Evolutionary conservation across 2,888 invertebrate genomes (phyloP).

Genomic region (Standfussiana lucernea): DNA sequence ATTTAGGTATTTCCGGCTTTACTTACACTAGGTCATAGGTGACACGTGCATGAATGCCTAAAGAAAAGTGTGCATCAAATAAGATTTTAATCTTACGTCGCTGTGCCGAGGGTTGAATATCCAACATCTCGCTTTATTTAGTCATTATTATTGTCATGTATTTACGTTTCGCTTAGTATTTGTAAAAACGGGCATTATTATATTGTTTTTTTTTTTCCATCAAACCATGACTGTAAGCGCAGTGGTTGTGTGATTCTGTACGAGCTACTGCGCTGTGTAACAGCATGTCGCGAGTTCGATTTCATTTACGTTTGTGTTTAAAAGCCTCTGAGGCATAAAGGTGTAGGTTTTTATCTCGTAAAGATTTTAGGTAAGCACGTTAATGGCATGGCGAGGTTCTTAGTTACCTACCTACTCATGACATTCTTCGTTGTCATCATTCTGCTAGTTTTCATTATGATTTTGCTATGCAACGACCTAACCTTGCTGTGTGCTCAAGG

Average conservation of each 20-base stretch:
- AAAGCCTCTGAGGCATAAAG: not conserved
- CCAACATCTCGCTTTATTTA: not conserved
- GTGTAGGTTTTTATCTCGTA: not conserved
- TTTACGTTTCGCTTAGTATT: not conserved
- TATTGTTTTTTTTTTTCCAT: not conserved
- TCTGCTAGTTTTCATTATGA: constrained; percentile 18
- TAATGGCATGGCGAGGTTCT: not conserved
- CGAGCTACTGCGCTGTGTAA: not conserved
- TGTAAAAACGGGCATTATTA: not conserved
- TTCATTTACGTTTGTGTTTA: not conserved
- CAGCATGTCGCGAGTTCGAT: not conserved
- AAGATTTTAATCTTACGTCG: not conserved
- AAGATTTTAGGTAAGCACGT: not conserved
- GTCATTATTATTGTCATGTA: not conserved
- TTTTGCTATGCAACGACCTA: not conserved
- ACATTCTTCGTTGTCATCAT: constrained; percentile 17
- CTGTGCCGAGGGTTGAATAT: not conserved
- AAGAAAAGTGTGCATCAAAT: not conserved
- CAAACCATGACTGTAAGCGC: not conserved
- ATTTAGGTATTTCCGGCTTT: not conserved
- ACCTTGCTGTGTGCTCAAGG: constrained; percentile 45
- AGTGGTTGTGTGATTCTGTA: not conserved
- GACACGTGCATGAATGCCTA: not conserved
- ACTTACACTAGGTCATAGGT: not conserved
- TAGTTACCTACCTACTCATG: not conserved